Evolutionary conservation across 2,888 invertebrate genomes (phyloP).

Genomic region (Drosophila histrio): DNA sequence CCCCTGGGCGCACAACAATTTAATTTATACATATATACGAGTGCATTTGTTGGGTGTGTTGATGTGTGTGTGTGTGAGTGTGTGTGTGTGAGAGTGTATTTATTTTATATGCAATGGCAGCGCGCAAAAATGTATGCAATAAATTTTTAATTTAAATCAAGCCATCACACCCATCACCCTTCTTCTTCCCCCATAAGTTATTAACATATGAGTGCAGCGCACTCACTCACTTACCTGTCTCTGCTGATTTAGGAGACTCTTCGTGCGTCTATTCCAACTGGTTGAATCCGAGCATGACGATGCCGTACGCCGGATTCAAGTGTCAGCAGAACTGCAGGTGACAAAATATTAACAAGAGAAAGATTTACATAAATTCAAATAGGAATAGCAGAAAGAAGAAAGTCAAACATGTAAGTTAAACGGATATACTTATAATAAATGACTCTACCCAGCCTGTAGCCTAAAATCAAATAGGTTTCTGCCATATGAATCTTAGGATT

Average conservation of each 20-base stretch:
- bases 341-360: slow-evolving; percentile 9
- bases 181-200: slow-evolving; percentile 21
- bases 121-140: slow-evolving; percentile 76
- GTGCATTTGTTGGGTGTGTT: slow-evolving; percentile 2
- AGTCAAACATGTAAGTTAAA: neutral
- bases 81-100: slow-evolving; percentile 21
- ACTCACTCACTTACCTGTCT: slow-evolving; percentile 11
- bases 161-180: slow-evolving; percentile 40
- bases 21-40: slow-evolving; percentile 56
- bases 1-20: slow-evolving; percentile 65
- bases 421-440: neutral
- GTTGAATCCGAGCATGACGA: slow-evolving; percentile 25
- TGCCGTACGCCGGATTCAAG: slow-evolving; percentile 6
- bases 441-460: no score
- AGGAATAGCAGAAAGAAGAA: neutral
- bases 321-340: slow-evolving; percentile 28
- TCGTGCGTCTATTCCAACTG: slow-evolving; percentile 30
- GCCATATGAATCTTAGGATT: no score
- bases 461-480: no score
- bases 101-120: slow-evolving; percentile 55
- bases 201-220: slow-evolving; percentile 62
- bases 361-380: slow-evolving; percentile 12
- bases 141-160: slow-evolving; percentile 79
- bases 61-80: slow-evolving; percentile 3
- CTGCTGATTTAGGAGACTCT: slow-evolving; percentile 15